Evolutionary conservation across 2,113 vertebrate genomes (phyloP).

Genomic region (Mus spicilegus): DNA sequence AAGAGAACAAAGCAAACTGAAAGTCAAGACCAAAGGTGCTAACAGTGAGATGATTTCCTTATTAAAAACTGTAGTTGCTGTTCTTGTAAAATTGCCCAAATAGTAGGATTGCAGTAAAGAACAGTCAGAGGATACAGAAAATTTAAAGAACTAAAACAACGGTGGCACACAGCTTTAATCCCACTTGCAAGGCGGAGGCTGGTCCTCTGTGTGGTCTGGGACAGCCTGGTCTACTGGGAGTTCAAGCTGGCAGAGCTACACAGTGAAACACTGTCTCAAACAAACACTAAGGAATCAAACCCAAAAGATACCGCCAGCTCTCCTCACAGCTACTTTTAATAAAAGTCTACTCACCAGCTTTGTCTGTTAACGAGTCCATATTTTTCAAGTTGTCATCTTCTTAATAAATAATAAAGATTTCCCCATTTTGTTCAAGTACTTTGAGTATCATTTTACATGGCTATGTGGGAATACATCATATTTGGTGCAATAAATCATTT

Average conservation of each 20-base stretch:
- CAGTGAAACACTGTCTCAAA: not conserved
- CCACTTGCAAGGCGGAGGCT: not conserved
- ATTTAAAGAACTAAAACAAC: not conserved
- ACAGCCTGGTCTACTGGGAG: not conserved
- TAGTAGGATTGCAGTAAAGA: not conserved
- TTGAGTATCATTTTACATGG: constrained; percentile 3
- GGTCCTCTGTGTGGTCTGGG: not conserved
- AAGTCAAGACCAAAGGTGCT: constrained; percentile 18
- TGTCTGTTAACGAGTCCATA: not conserved
- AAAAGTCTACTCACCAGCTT: not conserved
- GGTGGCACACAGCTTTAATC: not conserved
- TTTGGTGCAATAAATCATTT: constrained; percentile 8
- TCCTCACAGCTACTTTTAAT: constrained; percentile 43
- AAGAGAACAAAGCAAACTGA: not conserved
- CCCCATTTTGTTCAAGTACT: not conserved
- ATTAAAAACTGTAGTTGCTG: not conserved
- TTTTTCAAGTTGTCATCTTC: not conserved
- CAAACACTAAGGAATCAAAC: not conserved
- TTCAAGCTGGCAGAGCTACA: not conserved
- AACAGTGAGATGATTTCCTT: not conserved
- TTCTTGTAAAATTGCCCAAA: constrained; percentile 32
- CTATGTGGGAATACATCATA: not conserved
- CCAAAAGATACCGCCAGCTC: not conserved
- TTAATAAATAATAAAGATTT: constrained; percentile 36
- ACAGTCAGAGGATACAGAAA: not conserved